phyloP scores from a whole-genome alignment of 2,797 vertebrate genomes.

The Glyptemys insculpta region DNA sequence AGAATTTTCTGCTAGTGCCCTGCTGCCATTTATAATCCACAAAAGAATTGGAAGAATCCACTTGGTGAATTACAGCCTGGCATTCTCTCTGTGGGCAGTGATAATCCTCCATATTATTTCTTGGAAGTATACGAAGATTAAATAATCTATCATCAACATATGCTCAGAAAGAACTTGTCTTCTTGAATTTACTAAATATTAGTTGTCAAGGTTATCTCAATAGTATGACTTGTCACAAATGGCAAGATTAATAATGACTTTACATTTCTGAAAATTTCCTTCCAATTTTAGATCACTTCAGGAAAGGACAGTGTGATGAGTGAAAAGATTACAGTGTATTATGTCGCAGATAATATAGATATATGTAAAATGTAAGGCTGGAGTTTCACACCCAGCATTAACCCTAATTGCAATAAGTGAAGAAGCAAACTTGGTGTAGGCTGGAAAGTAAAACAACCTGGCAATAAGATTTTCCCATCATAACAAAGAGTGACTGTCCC shows the following conservation, averaged over 20 bases:
- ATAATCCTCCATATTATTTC: slow-evolving; percentile 39
- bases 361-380: neutral
- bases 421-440: neutral
- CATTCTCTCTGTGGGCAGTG: neutral
- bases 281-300: slow-evolving; percentile 61
- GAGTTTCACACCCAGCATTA: slow-evolving; percentile 12
- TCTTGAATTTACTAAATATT: slow-evolving; percentile 32
- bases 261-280: slow-evolving; percentile 43
- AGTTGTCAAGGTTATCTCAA: slow-evolving; percentile 44
- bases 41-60: slow-evolving; percentile 27
- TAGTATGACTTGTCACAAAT: slow-evolving; percentile 54
- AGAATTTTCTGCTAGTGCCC: neutral
- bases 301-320: slow-evolving; percentile 35
- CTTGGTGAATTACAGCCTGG: slow-evolving; percentile 26
- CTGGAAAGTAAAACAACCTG: neutral
- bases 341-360: neutral
- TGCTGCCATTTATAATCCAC: slow-evolving; percentile 25
- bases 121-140: slow-evolving; percentile 6
- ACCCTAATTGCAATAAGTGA: neutral
- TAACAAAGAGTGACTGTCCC: neutral
- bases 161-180: slow-evolving; percentile 19
- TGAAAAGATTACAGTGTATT: neutral
- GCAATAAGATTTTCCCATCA: neutral
- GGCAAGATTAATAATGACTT: slow-evolving; percentile 45
- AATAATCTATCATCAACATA: slow-evolving; percentile 49